phyloP scores from a whole-genome alignment of 1,140 invertebrate species.

The Drosophila tropicalis region DNA sequence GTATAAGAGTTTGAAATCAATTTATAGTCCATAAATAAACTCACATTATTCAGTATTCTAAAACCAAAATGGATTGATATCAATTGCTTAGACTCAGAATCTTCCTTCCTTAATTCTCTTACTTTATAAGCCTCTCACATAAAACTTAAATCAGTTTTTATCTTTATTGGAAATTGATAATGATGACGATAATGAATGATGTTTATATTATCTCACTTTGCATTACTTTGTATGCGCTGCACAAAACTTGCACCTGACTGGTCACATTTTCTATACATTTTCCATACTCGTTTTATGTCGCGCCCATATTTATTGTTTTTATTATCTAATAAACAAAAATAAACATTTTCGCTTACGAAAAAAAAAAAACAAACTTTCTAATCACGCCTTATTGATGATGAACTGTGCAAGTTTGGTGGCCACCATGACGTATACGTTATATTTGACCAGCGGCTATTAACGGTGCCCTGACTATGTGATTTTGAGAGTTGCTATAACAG shows the following conservation, averaged over 20 bases:
- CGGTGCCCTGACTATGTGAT: constrained; percentile 52
- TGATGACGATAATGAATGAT: neutral
- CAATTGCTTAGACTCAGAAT: too few species aligned
- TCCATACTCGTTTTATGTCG: neutral
- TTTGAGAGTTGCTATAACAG: neutral
- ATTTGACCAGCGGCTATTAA: constrained; percentile 68
- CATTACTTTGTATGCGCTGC: constrained; percentile 5
- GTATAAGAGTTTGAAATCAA: too few species aligned
- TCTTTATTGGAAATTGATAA: neutral
- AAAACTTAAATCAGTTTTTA: neutral
- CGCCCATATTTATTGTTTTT: constrained; percentile 28
- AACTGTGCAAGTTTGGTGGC: constrained; percentile 39
- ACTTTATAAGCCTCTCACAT: too few species aligned
- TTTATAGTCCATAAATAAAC: too few species aligned
- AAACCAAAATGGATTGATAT: too few species aligned
- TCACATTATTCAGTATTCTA: too few species aligned
- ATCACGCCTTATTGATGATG: constrained; percentile 63
- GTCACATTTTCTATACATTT: neutral
- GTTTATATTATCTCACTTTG: neutral
- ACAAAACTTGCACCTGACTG: constrained; percentile 11
- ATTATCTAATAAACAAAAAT: constrained; percentile 49
- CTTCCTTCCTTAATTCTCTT: too few species aligned
- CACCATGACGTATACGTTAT: constrained; percentile 59
- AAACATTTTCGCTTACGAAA: constrained; percentile 19
- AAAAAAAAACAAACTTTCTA: constrained; percentile 54